Percentiles rank a stretch among this genome's conserved stretches.
Evolutionary conservation across 2,113 vertebrate genomes (phyloP).

Genomic region (Colistium nudipinnis): DNA sequence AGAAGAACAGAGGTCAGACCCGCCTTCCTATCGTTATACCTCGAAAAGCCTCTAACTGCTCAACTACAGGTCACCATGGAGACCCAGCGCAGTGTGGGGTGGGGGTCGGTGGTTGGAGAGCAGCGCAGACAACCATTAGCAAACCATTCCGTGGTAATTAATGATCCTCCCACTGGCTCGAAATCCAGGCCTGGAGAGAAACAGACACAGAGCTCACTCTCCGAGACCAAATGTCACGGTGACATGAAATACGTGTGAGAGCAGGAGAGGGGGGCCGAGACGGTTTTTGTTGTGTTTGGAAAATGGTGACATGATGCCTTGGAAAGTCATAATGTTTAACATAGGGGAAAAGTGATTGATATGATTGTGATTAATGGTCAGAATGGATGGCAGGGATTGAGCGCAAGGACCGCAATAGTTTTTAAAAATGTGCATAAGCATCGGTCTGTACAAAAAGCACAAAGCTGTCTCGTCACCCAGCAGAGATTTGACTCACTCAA

Average conservation of each 20-base stretch:
- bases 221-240: constrained; percentile 54
- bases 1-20: constrained; percentile 65
- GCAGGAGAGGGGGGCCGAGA: constrained; percentile 18
- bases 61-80: constrained; percentile 80
- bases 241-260: constrained; percentile 42
- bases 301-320: constrained; percentile 36
- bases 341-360: constrained; percentile 25
- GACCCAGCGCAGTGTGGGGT: constrained; percentile 56
- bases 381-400: constrained; percentile 9
- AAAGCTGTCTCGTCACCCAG: background rate
- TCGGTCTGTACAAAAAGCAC: constrained; percentile 2
- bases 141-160: constrained; percentile 79
- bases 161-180: constrained; percentile 73
- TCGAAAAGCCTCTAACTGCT: constrained; percentile 66
- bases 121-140: constrained; percentile 75
- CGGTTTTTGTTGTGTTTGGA: constrained; percentile 26
- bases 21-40: constrained; percentile 71
- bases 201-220: constrained; percentile 41
- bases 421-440: constrained; percentile 48
- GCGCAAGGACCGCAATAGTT: constrained; percentile 22
- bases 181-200: constrained; percentile 63
- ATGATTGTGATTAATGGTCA: constrained; percentile 46
- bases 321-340: constrained; percentile 8
- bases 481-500: constrained; percentile 5
- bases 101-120: constrained; percentile 59